Base-by-base conservation (phyloP, 2,888 invertebrate genomes). In the Galerucella pusilla region DNA sequence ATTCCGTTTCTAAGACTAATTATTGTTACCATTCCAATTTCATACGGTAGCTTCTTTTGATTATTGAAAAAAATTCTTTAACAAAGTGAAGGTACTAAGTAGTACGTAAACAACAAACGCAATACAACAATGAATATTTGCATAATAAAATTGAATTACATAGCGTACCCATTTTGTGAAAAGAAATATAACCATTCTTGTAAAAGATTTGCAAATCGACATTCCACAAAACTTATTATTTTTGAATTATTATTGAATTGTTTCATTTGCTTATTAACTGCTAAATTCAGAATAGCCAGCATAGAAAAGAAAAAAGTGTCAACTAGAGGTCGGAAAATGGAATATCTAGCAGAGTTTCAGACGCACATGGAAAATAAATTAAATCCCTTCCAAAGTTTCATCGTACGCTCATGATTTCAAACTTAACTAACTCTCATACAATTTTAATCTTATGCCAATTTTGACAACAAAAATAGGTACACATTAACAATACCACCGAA, bases 71-170 rank as follows among this genome's bases (percentile, higher is more conserved):
- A 68, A 70, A 75, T 78, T 79, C 77, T 73, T 73, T 68, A 64
- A 73, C 68, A 60, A 76, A 75, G 75, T 75, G 75, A 79, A 76
- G 79, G 76, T 78, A 80, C 76, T 79, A 81, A 80, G 80, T 81
- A 82, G 80, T 78, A 79, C 81, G 80, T 82, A 81, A 81, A 80
- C 79, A 83, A 81, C 80, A 80, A 80, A 76, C 77, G 78, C 79
- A 80, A 81, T 81, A 79, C 80, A 80, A 81, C 81, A 83, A 83
- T 81, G 69, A 80, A 71, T 77, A 81, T 83, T 83, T 83, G 82
- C 83, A 83, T 83, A 82, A 82, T 80, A 81, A 81, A 78, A 75
- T 80, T 79, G 77, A 74, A 77, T 83, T 82, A 78, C 82, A 81
- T 82, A 83, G 83, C 75, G 60, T 80, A 80, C 79, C 81, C 79